Percentiles rank a stretch among this genome's conserved stretches.
phyloP scores from a whole-genome alignment of 2,888 invertebrate genomes.

The Spodoptera exigua region DNA sequence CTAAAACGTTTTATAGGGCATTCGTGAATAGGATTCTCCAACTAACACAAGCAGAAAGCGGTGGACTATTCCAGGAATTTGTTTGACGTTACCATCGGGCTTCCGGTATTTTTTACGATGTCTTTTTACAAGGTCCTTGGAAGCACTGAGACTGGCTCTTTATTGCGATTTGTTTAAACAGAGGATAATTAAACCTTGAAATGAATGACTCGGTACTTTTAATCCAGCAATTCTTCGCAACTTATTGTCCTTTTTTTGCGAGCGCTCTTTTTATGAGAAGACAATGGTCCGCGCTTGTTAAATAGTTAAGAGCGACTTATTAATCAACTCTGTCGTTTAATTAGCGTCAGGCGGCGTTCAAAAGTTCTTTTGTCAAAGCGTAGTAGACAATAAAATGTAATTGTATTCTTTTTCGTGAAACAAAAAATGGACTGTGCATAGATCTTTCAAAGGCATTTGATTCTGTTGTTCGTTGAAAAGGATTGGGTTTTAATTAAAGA shows the following conservation, averaged over 20 bases:
- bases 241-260: constrained; percentile 74
- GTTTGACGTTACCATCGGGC: constrained; percentile 74
- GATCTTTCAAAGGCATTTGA: constrained; percentile 36
- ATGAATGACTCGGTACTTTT: constrained; percentile 83
- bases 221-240: constrained; percentile 74
- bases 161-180: constrained; percentile 87
- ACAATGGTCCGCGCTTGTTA: constrained; percentile 81
- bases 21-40: constrained; percentile 59
- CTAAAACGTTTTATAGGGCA: constrained; percentile 45
- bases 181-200: constrained; percentile 85
- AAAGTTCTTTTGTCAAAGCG: constrained; percentile 69
- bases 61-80: constrained; percentile 75
- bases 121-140: constrained; percentile 70
- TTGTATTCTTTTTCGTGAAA: constrained; percentile 33
- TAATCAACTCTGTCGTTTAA: constrained; percentile 83
- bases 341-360: constrained; percentile 72
- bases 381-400: constrained; percentile 64
- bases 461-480: constrained; percentile 12
- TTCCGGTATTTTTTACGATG: constrained; percentile 71
- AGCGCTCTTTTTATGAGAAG: constrained; percentile 77
- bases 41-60: constrained; percentile 70
- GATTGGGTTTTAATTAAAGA: background rate
- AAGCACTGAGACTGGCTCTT: constrained; percentile 72
- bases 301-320: constrained; percentile 82
- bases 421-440: constrained; percentile 30